Evolutionary conservation across 2,797 vertebrate species (phyloP).

Genomic region (Rhinophrynus dorsalis): DNA sequence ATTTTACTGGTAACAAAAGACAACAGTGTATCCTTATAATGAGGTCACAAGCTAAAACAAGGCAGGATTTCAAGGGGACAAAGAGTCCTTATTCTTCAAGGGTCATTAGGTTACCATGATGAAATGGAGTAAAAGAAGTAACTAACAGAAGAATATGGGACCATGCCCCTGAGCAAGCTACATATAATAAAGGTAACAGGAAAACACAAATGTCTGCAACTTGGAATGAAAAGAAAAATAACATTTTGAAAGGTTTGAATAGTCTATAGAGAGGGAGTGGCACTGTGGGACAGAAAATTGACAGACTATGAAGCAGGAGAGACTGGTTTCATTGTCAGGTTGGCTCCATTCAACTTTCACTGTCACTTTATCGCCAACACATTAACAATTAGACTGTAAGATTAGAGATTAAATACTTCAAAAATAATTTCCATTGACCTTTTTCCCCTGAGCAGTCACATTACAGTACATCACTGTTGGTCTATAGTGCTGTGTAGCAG

Average conservation of each 20-base stretch:
- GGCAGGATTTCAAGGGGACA: constrained; percentile 10
- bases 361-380: too few relatives aligned
- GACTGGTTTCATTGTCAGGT: neutral
- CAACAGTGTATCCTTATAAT: constrained; percentile 22
- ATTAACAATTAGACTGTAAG: too few relatives aligned
- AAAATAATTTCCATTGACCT: too few relatives aligned
- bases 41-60: constrained; percentile 30
- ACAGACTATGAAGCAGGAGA: neutral
- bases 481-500: too few relatives aligned
- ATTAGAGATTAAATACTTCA: too few relatives aligned
- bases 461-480: too few relatives aligned
- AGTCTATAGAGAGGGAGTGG: too few relatives aligned
- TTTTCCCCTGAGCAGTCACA: too few relatives aligned
- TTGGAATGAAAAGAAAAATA: neutral
- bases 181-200: constrained; percentile 4
- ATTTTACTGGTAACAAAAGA: constrained; percentile 38
- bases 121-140: constrained; percentile 10
- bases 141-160: neutral
- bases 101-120: constrained; percentile 23
- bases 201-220: constrained; percentile 11
- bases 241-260: neutral
- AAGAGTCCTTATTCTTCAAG: constrained; percentile 18
- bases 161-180: constrained; percentile 10
- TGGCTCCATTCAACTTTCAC: too few relatives aligned
- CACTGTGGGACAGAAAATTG: too few relatives aligned